These are phyloP conservation scores for Syrphus vitripennis DNA, from an alignment of 2,888 invertebrate genomes.

Conservation along the genomic window DNA sequence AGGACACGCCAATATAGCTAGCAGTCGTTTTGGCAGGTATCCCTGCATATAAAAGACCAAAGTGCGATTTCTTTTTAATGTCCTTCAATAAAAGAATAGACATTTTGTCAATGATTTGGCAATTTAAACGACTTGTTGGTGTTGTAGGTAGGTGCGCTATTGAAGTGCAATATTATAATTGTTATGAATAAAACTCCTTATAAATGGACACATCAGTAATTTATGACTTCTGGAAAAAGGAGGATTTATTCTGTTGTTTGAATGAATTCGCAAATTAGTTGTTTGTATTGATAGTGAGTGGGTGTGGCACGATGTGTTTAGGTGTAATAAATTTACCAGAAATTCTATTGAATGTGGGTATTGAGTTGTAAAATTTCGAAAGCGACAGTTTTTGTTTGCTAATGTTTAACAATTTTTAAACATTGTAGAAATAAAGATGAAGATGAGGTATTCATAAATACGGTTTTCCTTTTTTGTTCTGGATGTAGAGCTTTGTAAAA, in stretches of 20 bases:
- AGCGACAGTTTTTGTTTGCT: neutral
- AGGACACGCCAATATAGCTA: constrained; percentile 11
- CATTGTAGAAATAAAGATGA: too few species aligned
- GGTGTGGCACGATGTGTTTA: constrained; percentile 54
- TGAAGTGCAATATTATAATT: neutral
- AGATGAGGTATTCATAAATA: too few species aligned
- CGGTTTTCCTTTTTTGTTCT: too few species aligned
- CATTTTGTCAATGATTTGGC: constrained; percentile 51
- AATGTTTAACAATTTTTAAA: too few species aligned
- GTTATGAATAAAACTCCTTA: neutral
- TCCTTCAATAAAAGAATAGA: constrained; percentile 24
- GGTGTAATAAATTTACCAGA: constrained; percentile 39
- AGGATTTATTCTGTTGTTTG: neutral
- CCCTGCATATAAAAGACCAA: neutral
- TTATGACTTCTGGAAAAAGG: constrained; percentile 45
- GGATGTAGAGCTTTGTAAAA: too few species aligned
- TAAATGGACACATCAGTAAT: constrained; percentile 49
- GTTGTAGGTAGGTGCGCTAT: constrained; percentile 47
- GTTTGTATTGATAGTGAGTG: constrained; percentile 41
- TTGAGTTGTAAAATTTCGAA: constrained; percentile 2
- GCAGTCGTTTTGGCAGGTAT: constrained; percentile 34
- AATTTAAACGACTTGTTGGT: constrained; percentile 62
- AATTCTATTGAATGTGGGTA: neutral
- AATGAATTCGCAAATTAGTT: constrained; percentile 36
- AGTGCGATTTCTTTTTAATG: constrained; percentile 31